A percentile compares a stretch with the other conserved stretches of the same genome.
Conservation (phyloP, 2,797 vertebrate species). For the Sciurus carolinensis region DNA sequence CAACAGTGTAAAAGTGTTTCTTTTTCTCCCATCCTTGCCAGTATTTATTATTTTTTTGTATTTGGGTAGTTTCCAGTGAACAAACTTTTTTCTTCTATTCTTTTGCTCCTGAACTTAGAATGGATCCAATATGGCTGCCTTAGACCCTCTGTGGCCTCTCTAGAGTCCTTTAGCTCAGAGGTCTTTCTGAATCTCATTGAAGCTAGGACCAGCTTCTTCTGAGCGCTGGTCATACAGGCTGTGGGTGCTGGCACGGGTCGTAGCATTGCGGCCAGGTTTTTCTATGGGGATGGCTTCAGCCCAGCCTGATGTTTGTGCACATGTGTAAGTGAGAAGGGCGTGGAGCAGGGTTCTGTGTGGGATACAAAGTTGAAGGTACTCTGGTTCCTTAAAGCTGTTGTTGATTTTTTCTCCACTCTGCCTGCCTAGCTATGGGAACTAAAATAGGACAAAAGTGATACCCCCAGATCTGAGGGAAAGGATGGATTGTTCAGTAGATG, state of each 20-base stretch:
- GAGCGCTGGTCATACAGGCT: background rate
- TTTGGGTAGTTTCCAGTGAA: too few species aligned
- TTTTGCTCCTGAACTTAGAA: background rate
- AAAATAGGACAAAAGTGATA: background rate
- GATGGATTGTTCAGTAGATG: background rate
- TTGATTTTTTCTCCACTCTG: background rate
- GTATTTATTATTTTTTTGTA: too few species aligned
- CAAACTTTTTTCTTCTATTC: too few species aligned
- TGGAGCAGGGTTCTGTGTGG: fast-evolving
- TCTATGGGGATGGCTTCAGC: background rate
- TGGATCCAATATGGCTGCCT: background rate
- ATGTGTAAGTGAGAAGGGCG: background rate
- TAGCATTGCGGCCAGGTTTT: background rate
- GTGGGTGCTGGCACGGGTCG: too few species aligned
- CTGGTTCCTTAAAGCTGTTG: background rate
- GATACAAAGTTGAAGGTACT: background rate
- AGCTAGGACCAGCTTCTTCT: too few species aligned
- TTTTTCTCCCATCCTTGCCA: too few species aligned
- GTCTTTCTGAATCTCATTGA: background rate
- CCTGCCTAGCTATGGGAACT: background rate
- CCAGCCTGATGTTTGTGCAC: background rate
- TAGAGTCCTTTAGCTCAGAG: background rate
- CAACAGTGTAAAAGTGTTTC: too few species aligned
- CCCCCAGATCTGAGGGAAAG: background rate
- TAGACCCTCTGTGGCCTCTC: background rate